Base-by-base conservation (phyloP, 2,113 vertebrate genomes). In the Gallinago jamesoni region DNA sequence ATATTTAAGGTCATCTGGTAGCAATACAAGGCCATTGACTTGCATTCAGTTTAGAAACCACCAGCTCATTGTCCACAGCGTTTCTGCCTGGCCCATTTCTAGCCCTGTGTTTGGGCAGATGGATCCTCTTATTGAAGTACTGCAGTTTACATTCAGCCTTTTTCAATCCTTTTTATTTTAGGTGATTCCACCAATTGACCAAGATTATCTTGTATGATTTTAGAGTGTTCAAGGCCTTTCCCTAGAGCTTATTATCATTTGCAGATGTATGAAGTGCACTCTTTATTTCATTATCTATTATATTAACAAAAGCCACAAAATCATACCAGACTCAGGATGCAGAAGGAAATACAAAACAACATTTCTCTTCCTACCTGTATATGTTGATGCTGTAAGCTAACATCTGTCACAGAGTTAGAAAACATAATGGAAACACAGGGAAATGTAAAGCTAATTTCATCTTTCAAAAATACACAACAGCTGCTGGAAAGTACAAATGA, bases 381-480 rank as follows among this genome's bases (percentile, higher is more conserved):
- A 57, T 62, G 67, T 78, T 82, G 81, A 87, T 59, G 89, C 57
- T 94, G 25, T 82, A 82, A 95, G 48, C 31, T 73, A 84, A 43
- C 64, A 82, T 37, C 83, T 68, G 77, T 69, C 90, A 78, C 31
- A 37, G 63, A 73, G 31, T 55, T 66, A 73, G 48, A 79, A 96
- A 90, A 90, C 62, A 73, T 48, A 87, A 66, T 18, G 47, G 72
- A 84, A 90, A 86, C 39, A 43, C 8, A 37, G 41, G 45, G 78
- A 50, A 81, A 93, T 8, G 9, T 74, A 93, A 67, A 77, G 39
- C 66, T 89, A 89, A 81, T 94, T 87, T 77, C 63, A 89, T 48
- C 35, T 84, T 87, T 84, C 27, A 68, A 87, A 77, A 22, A 7
- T 22, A 9, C 18, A 48, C 37, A 94, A 76, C 37, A 77, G 81